A percentile compares a stretch with the other conserved stretches of the same genome.
phyloP scores from a whole-genome alignment of 2,888 invertebrate genomes.

The Volucella inflata region DNA sequence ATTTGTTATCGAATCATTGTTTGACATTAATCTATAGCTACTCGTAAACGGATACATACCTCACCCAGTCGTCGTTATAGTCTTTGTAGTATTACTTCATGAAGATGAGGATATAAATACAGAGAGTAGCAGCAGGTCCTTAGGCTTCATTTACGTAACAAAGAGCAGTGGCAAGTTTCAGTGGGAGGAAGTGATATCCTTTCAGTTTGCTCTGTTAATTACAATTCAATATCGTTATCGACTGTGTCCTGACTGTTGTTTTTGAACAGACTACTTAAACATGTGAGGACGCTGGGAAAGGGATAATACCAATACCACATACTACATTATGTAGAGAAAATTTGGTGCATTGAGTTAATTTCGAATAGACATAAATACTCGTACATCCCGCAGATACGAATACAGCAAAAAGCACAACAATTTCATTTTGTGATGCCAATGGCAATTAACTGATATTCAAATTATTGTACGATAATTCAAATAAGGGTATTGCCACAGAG shows the following conservation, averaged over 20 bases:
- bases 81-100: neutral
- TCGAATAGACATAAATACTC: no score
- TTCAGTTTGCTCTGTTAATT: constrained; percentile 13
- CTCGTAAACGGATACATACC: neutral
- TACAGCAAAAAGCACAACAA: neutral
- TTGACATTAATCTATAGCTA: constrained; percentile 33
- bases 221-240: constrained; percentile 24
- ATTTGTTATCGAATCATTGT: constrained; percentile 60
- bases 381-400: neutral
- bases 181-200: neutral
- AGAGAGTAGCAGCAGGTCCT: neutral
- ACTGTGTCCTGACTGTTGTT: constrained; percentile 3
- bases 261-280: neutral
- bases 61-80: no score
- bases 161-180: neutral
- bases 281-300: neutral
- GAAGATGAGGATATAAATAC: neutral
- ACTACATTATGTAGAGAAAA: constrained; percentile 15
- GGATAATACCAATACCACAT: no score
- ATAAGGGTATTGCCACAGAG: no score
- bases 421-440: no score
- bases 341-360: constrained; percentile 1
- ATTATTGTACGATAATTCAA: no score
- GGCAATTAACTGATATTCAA: no score
- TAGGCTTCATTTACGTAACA: constrained; percentile 16